Evolutionary conservation across 2,888 invertebrate genomes (phyloP), one percentile per base, ranked within the genome.

Genomic region (Cataglyphis livida): DNA sequence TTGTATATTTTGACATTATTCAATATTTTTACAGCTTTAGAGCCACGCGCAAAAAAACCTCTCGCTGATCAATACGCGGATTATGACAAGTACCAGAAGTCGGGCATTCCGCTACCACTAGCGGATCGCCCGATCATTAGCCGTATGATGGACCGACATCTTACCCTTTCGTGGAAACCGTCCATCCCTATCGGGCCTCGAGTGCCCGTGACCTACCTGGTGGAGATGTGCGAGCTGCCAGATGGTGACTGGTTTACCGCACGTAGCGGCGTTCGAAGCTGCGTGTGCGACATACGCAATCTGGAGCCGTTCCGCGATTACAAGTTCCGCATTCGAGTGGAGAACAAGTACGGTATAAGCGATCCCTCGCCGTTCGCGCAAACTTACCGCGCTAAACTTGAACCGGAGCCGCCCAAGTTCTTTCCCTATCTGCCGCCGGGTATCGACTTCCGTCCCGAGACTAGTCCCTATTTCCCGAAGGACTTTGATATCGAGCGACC

Each of bases 331-430:
- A 97, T 99, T 57, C 96, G 99, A 54, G 99, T 99, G 3, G 99
- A 99, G 94, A 99, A 99, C 95, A 98, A 98, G 94, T 98, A 98
- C 94, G 99, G 99, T 62, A 97, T 99, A 88, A 98, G 98, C 95
- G 99, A 99, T 93, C 99, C 99, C 0, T 99, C 99, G 81, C 99
- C 99, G 0, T 97, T 97, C 93, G 98, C 98, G 1, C 96, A 97
- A 91, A 98, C 98, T 0, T 97, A 97, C 93, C 95, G 98, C 86
- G 96, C 97, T 81, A 97, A 97, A 93, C 95, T 98, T 28, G 96
- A 98, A 92, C 97, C 98, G 0, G 97, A 97, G 71, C 96, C 97
- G 76, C 97, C 97, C 0, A 97, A 97, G 92, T 97, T 97, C 94
- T 96, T 97, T 90, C 98, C 98, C 0, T 98, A 97, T 91, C 95